These are phyloP conservation scores for Alosa alosa DNA, from an alignment of 2,113 vertebrate genomes.

Conservation along the genomic window DNA sequence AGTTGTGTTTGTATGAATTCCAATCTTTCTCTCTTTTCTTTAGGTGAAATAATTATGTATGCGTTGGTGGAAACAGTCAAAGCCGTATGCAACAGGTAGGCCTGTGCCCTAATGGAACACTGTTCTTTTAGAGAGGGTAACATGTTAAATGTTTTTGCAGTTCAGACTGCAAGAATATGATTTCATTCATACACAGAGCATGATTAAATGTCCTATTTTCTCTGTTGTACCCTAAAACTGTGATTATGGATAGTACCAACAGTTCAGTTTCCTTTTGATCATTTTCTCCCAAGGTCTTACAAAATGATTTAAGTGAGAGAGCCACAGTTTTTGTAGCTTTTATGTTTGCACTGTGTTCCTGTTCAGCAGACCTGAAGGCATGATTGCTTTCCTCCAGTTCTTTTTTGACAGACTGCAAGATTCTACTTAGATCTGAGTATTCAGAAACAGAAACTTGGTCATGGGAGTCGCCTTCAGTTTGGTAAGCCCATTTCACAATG, in stretches of 20 bases:
- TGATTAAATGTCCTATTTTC: constrained; percentile 47
- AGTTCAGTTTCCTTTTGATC: constrained; percentile 50
- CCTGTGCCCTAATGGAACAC: too few species aligned
- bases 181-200: constrained; percentile 53
- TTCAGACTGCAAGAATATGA: constrained; percentile 53
- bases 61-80: constrained; percentile 40
- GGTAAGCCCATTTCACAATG: constrained; percentile 56
- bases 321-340: too few species aligned
- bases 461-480: too few species aligned
- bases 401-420: constrained; percentile 40
- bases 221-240: constrained; percentile 52
- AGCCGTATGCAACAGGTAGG: not conserved
- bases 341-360: constrained; percentile 33
- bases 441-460: too few species aligned
- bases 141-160: constrained; percentile 14
- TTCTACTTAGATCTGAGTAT: constrained; percentile 42
- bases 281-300: constrained; percentile 32
- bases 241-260: constrained; percentile 56
- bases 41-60: constrained; percentile 13
- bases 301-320: too few species aligned
- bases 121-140: too few species aligned
- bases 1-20: constrained; percentile 20
- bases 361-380: not conserved
- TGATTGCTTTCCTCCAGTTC: constrained; percentile 35
- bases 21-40: constrained; percentile 55